Evolutionary conservation across 1,140 invertebrate species (phyloP).

Genomic region (Caerostris darwini): DNA sequence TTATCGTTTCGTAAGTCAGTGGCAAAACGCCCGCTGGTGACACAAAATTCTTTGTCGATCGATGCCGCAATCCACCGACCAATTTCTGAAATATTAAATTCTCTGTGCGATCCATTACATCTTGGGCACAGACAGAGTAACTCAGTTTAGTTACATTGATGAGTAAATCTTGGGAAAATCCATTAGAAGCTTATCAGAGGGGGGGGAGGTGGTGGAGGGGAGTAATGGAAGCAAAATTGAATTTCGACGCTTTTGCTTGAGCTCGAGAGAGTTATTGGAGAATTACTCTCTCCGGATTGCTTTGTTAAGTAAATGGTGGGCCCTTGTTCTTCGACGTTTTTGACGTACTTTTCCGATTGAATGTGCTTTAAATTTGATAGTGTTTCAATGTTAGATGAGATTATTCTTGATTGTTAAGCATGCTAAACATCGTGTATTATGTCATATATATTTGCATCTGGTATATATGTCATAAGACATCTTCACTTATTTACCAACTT

Average conservation of each 20-base stretch:
- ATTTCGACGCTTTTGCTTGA: background rate
- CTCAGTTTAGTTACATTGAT: constrained; percentile 32
- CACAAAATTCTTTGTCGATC: background rate
- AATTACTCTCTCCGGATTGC: background rate
- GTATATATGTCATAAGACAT: too few relatives aligned
- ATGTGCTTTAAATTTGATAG: background rate
- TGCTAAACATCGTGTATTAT: too few relatives aligned
- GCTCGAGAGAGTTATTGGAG: background rate
- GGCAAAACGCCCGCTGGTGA: background rate
- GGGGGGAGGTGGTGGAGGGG: background rate
- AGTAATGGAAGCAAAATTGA: constrained; percentile 34
- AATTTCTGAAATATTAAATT: constrained; percentile 23
- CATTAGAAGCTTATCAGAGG: background rate
- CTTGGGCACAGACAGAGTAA: background rate
- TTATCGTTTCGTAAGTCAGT: constrained; percentile 1
- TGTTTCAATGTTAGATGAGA: too few relatives aligned
- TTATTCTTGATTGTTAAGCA: too few relatives aligned
- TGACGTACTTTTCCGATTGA: background rate
- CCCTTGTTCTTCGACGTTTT: background rate
- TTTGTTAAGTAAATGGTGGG: constrained; percentile 5
- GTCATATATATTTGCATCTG: too few relatives aligned
- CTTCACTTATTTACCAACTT: too few relatives aligned
- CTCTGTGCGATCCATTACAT: background rate
- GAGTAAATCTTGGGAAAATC: background rate
- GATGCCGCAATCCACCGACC: background rate